phyloP scores from a whole-genome alignment of 2,113 vertebrate genomes.

The western clawed frog (Xenopus tropicalis) region UCB_Xtro_10.0 CM004444.2:32504001-32504500 shows the following conservation, averaged over 20 bases:
- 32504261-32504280: slow-evolving; percentile 38
- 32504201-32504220: neutral
- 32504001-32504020: no score
- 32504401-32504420: neutral
- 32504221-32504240: neutral
- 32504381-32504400: slow-evolving; percentile 4
- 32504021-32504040: no score
- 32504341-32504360: neutral
- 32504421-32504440: neutral
- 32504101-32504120: no score
- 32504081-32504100: no score
- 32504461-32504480: slow-evolving; percentile 11
- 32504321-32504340: no score
- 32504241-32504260: neutral
- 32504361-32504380: slow-evolving; percentile 14
- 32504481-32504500: slow-evolving; percentile 4
- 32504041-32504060: no score
- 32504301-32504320: neutral
- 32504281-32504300: neutral
- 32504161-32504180: no score
- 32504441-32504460: slow-evolving; percentile 21
- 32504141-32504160: no score
- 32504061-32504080: no score
- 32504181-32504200: no score
- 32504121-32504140: no score